Conservation (phyloP, 2,113 vertebrate genomes). For the Festucalex cinctus region DNA sequence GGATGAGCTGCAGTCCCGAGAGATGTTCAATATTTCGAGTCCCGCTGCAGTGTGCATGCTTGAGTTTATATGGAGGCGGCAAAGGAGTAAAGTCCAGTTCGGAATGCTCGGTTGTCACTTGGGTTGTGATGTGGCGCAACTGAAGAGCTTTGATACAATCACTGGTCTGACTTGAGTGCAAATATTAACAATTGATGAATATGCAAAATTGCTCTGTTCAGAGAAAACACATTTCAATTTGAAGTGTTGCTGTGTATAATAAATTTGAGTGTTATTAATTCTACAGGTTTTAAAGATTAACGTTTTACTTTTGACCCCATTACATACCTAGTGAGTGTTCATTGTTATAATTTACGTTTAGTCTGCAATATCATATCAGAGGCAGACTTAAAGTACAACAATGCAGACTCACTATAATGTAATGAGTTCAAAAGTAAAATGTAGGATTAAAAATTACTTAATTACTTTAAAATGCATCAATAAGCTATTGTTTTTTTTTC, state of each 20-base stretch:
- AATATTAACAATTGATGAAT: background rate
- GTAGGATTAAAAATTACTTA: too few relatives aligned
- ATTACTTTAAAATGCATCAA: too few relatives aligned
- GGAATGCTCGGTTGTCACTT: slow-evolving; percentile 40
- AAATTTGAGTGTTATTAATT: too few relatives aligned
- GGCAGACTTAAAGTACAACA: too few relatives aligned
- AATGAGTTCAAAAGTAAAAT: too few relatives aligned
- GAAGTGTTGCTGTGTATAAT: background rate
- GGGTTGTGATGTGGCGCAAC: slow-evolving; percentile 39
- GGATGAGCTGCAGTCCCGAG: background rate
- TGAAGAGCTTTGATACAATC: background rate
- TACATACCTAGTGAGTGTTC: too few relatives aligned
- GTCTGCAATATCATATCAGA: too few relatives aligned
- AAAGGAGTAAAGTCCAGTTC: slow-evolving; percentile 55
- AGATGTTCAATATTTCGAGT: slow-evolving; percentile 9
- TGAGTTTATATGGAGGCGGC: slow-evolving; percentile 34
- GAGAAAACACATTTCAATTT: background rate
- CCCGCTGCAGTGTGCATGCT: background rate
- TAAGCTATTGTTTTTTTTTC: too few relatives aligned
- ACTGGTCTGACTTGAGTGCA: background rate
- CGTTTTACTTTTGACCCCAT: too few relatives aligned
- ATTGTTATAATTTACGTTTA: too few relatives aligned
- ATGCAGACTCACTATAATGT: too few relatives aligned
- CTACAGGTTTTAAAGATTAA: too few relatives aligned
- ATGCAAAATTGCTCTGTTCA: background rate